These are phyloP conservation scores for Chaetodon trifascialis DNA, from an alignment of 2,113 vertebrate genomes.

Conservation along the genomic window DNA sequence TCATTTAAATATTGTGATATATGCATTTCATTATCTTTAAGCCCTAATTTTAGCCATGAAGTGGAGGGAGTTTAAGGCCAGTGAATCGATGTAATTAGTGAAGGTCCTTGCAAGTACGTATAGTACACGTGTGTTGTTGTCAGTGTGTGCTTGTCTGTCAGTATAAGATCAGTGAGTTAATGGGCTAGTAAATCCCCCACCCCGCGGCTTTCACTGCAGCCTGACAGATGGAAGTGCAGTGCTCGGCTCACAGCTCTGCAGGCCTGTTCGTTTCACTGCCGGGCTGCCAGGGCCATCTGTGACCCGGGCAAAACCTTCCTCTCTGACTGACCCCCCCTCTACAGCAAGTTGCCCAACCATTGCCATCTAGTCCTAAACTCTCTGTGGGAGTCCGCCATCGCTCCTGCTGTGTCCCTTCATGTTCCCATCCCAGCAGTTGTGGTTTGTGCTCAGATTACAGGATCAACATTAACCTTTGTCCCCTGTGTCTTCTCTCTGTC, in stretches of 20 bases:
- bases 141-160: slow-evolving; percentile 34
- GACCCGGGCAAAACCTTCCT: slow-evolving; percentile 37
- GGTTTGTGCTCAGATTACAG: slow-evolving; percentile 56
- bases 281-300: slow-evolving; percentile 75
- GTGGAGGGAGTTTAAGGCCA: background rate
- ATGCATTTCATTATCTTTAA: background rate
- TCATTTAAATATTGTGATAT: background rate
- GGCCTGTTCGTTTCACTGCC: slow-evolving; percentile 30
- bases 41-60: background rate
- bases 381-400: slow-evolving; percentile 13
- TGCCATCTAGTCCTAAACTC: slow-evolving; percentile 9
- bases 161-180: slow-evolving; percentile 69
- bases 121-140: slow-evolving; percentile 15
- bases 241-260: slow-evolving; percentile 38
- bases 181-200: slow-evolving; percentile 68
- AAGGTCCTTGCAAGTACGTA: slow-evolving; percentile 13
- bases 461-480: slow-evolving; percentile 50
- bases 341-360: background rate
- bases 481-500: background rate
- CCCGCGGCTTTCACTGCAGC: slow-evolving; percentile 72
- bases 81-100: slow-evolving; percentile 1
- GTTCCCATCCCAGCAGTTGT: slow-evolving; percentile 17
- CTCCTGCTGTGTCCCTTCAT: slow-evolving; percentile 8
- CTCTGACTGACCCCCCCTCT: slow-evolving; percentile 13
- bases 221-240: slow-evolving; percentile 76